Base-by-base conservation (phyloP, 1,140 invertebrate genomes). In the Eufriesea mexicana region DNA sequence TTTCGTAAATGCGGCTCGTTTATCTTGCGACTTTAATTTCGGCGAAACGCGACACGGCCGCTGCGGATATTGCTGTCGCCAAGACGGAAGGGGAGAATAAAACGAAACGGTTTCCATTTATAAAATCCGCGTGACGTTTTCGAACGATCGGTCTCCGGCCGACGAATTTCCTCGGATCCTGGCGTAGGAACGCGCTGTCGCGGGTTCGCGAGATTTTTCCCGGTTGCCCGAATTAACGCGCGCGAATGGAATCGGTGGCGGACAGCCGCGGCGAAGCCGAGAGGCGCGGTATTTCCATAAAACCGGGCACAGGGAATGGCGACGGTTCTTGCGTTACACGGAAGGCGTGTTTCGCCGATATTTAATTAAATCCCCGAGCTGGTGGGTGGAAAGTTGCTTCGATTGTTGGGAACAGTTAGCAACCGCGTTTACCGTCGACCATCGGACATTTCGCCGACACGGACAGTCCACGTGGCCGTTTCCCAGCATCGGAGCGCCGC, bases 291-390 rank as follows among this genome's bases (percentile, higher is more conserved):
- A 25, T 75, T 76, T 45, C 78, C 62, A 78, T 84, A 70, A 59
- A 72, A 83, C 61, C 57, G 64, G n/a, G n/a, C n/a, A n/a, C n/a
- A n/a, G n/a, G n/a, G 66, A 35, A 20, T 10, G 49, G 35, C 59
- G 35, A 35, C 49, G 64, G 64, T 72, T 23, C 28, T 61, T 54
- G 66, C 68, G 80, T 80, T 89, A 77, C 75, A 74, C 28, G 70
- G 54, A 42, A 45, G 51, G 72, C 51, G 81, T 78, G 82, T 80
- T 86, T 86, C 83, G 84, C 35, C 85, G 87, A 89, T 93, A 93
- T 93, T 91, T 92, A 93, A 93, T 93, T 93, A 92, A 92, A 92
- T 90, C 85, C 78, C 75, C 61, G 87, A 72, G 25, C 25, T 16
- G 47, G 54, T 61, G 59, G 87, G 84, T 82, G 84, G 90, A 90